Evolutionary conservation across 2,888 invertebrate species (phyloP), one percentile per base, ranked within the genome.

Genomic region (Pantelozetes paolii): DNA sequence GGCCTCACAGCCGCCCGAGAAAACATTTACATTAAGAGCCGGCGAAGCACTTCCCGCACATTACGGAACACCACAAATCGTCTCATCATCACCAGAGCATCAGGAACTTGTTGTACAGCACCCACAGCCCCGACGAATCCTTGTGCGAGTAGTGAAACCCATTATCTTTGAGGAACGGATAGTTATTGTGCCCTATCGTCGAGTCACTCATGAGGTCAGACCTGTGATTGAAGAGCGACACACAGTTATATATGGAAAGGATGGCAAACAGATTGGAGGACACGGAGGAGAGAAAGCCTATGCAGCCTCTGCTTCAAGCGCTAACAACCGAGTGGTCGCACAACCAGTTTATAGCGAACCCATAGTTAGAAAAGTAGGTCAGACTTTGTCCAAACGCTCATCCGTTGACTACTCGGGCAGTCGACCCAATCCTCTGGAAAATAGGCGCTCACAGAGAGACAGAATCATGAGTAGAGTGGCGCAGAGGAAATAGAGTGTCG

Each of bases 91-190:
- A 23, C 45, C 69, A 8, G 73, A 73, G 8, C 69, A 70, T 8
- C 73, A 73, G 67, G 73, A 73, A 36, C 45, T 73, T 32, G 73
- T 73, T 3, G 73, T 73, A 23, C 73, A 73, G 28, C 73, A 73
- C 45, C 73, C 73, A n/a, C 64, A 69, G 13, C 73, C 73, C 11
- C 67, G 73, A 20, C 36, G 45, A 28, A 73, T 73, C 26, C 42
- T 73, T 18, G 73, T 73, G 20, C 73, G 73, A 23, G 73, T 73
- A 6, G 73, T 73, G 1, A 73, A 73, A 40, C 73, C 73, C 1
- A 73, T 73, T 67, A 73, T 73, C 18, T 73, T 73, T 20, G 73
- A 73, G 20, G 73, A 73, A 20, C 64, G 73, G n/a, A 73, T 73
- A 11, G 73, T 73, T 67, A 73, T 73, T 36, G 73, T 73, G 67